These are phyloP conservation scores for Orthonyx spaldingii DNA, from an alignment of 2,113 vertebrate species.

Conservation along the genomic window DNA sequence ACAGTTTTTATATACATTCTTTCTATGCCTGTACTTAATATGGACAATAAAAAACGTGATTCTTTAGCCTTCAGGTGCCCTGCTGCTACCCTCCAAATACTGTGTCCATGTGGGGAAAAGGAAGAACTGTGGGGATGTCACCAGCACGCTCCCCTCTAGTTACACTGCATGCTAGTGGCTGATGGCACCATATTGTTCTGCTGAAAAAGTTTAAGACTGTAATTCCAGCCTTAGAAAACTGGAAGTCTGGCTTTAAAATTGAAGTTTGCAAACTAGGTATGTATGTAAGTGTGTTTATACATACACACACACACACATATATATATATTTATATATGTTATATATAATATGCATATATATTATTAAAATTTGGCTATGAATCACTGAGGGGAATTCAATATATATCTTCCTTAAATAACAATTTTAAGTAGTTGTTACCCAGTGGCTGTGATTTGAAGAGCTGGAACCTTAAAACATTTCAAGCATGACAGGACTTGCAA, in stretches of 20 bases:
- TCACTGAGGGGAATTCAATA: background rate
- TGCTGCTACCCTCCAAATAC: accelerated
- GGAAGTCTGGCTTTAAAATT: background rate
- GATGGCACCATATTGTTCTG: background rate
- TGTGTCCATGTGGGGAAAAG: background rate
- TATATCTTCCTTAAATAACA: background rate
- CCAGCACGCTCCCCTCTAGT: accelerated
- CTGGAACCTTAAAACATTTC: background rate
- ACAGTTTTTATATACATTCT: background rate
- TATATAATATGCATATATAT: background rate
- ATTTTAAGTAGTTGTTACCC: background rate
- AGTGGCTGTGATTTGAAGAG: background rate
- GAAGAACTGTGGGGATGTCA: background rate
- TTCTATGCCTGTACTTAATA: background rate
- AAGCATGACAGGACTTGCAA: background rate
- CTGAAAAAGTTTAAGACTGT: background rate
- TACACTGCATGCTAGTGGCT: background rate
- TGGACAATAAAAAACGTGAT: background rate
- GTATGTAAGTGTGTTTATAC: background rate
- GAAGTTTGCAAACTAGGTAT: background rate
- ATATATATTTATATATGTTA: background rate
- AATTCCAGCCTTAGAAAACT: background rate
- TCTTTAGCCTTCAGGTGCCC: background rate
- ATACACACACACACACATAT: background rate
- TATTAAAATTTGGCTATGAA: background rate